phyloP scores from a whole-genome alignment of 2,888 invertebrate genomes.

The Lysandra coridon region DNA sequence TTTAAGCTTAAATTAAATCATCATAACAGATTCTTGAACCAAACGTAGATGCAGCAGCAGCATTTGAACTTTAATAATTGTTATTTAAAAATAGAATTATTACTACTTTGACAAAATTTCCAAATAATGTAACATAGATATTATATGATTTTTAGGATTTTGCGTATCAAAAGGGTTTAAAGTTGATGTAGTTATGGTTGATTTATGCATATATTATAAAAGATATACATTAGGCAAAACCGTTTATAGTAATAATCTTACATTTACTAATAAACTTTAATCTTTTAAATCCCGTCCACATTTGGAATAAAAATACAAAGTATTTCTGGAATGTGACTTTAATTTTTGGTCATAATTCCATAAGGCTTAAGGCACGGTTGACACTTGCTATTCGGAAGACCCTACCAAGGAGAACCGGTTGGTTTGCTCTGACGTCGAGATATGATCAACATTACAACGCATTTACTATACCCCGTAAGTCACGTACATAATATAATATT shows the following conservation, averaged over 20 bases:
- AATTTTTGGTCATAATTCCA: slow-evolving; percentile 10
- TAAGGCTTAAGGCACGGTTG: slow-evolving; percentile 7
- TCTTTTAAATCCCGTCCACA: background rate
- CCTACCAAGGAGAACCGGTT: slow-evolving; percentile 64
- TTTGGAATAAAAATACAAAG: background rate
- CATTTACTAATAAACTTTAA: background rate
- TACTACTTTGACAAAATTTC: too few relatives aligned
- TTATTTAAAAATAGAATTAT: too few relatives aligned
- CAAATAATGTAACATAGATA: too few relatives aligned
- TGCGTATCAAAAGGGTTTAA: background rate
- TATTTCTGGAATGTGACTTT: background rate
- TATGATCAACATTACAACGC: slow-evolving; percentile 39
- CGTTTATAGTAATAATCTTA: background rate
- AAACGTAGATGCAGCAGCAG: background rate
- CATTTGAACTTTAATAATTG: background rate
- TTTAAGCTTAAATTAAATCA: background rate
- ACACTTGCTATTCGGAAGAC: slow-evolving; percentile 46
- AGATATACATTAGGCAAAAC: background rate
- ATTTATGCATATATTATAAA: background rate
- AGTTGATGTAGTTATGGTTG: background rate
- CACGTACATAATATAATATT: slow-evolving; percentile 33
- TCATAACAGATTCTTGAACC: background rate
- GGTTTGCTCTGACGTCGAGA: slow-evolving; percentile 39
- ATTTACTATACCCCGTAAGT: slow-evolving; percentile 36
- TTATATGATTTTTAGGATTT: too few relatives aligned